Evolutionary conservation across 1,140 invertebrate species (phyloP).

Genomic region (Oedothorax gibbosus): DNA sequence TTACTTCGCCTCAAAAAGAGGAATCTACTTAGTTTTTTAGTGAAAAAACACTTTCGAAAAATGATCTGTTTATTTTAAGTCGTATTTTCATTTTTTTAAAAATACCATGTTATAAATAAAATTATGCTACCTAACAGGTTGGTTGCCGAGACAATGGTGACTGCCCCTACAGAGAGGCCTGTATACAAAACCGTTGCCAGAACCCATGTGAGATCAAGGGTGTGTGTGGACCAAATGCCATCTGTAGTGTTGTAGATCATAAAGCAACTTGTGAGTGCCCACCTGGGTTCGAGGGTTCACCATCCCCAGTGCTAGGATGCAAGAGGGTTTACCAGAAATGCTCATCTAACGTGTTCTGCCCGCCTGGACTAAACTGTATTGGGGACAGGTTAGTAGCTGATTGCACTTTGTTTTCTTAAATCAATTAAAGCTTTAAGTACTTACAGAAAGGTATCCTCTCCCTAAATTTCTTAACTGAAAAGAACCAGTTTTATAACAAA

Average conservation of each 20-base stretch:
- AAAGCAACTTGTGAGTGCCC: slow-evolving; percentile 80
- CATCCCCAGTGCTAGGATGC: slow-evolving; percentile 89
- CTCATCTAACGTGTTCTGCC: slow-evolving; percentile 64
- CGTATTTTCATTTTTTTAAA: too few species aligned
- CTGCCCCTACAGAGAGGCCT: slow-evolving; percentile 80
- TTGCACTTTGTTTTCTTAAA: slow-evolving; percentile 1
- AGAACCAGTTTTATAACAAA: too few species aligned
- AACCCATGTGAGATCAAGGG: slow-evolving; percentile 82
- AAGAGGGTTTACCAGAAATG: slow-evolving; percentile 79
- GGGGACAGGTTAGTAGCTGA: slow-evolving; percentile 63
- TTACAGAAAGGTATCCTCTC: too few species aligned
- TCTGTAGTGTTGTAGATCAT: slow-evolving; percentile 78
- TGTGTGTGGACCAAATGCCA: slow-evolving; percentile 85
- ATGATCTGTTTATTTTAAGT: too few species aligned
- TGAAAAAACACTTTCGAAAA: too few species aligned
- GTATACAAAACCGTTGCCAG: slow-evolving; percentile 84
- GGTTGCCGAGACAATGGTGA: slow-evolving; percentile 86
- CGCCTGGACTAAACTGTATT: slow-evolving; percentile 63
- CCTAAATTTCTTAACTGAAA: too few species aligned
- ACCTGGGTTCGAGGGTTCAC: slow-evolving; percentile 84
- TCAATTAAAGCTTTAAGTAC: too few species aligned
- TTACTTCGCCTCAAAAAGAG: too few species aligned
- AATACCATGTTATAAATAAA: too few species aligned
- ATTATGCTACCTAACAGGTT: slow-evolving; percentile 69
- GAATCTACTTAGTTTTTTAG: too few species aligned